Evolutionary conservation across 2,113 vertebrate genomes (phyloP), one percentile per base, ranked within the genome.

Genomic region (Syngnathoides biaculeatus): DNA sequence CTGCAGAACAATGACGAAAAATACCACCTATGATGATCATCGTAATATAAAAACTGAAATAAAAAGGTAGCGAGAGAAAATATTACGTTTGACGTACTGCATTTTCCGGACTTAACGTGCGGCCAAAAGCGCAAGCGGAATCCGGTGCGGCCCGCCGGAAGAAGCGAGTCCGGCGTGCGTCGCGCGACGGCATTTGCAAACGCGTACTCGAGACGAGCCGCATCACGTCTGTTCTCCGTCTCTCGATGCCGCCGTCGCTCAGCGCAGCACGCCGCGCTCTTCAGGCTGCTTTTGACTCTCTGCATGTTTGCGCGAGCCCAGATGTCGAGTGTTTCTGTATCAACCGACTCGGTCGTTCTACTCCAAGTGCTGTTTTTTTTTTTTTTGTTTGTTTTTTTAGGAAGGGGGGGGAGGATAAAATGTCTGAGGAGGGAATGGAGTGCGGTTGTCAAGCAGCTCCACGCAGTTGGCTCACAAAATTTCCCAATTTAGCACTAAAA

Each of bases 271-370:
- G 86, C 83, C 62, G 68, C 82, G 82, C 89, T 90, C 88, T 91
- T 86, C 84, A 83, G 86, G 79, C 88, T 35, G 80, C 86, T 85
- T 89, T 90, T 88, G 82, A 86, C 71, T 87, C 68, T 14, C 73
- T 84, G 80, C 81, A 77, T 86, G 82, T 84, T 85, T 88, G 81
- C 85, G 78, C 78, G 74, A 81, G 85, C 78, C 24, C 78, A 83
- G 77, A 82, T 81, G 82, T 90, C 48, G 84, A 89, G 87, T 81
- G 83, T 87, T 84, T 90, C 73, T 87, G 84, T 86, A 88, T 89
- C 87, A 89, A 84, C 77, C 72, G 79, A 82, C 78, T 80, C 75
- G 78, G 40, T 50, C 79, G 87, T 47, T 88, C 81, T 85, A 80
- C 81, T 86, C 70, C 0, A 67, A 84, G 83, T 82, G 71, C 71